A percentile compares a stretch with the other conserved stretches of the same genome.
phyloP scores from a whole-genome alignment of 2,888 invertebrate species.

The Lordiphosa fenestrarum region DNA sequence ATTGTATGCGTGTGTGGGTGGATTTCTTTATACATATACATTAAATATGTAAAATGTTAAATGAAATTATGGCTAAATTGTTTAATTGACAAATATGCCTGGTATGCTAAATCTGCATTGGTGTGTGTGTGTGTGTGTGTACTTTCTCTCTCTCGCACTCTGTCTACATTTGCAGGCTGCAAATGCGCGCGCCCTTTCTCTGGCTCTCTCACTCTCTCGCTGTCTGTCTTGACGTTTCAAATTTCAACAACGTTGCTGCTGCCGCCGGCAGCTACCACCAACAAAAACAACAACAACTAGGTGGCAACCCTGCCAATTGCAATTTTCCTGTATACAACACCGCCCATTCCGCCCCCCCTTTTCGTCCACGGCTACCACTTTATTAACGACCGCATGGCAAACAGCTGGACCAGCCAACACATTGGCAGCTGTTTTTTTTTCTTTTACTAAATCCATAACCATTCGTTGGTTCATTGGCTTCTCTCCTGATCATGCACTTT shows the following conservation, averaged over 20 bases:
- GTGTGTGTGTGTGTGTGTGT: conserved; percentile 12
- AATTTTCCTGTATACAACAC: conserved; percentile 4
- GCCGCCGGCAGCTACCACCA: conserved; percentile 7
- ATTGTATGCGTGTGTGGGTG: conserved; percentile 22
- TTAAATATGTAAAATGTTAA: conserved; percentile 22
- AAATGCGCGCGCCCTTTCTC: conserved; percentile 35
- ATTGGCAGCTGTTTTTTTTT: conserved; percentile 21
- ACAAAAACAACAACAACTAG: conserved; percentile 16
- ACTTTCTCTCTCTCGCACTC: not conserved
- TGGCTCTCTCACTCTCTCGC: conserved; percentile 16
- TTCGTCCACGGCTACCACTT: not conserved
- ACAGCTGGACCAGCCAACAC: conserved; percentile 20
- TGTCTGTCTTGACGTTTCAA: conserved; percentile 23
- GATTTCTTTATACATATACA: not conserved
- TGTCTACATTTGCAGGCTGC: conserved; percentile 24
- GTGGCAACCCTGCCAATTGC: conserved; percentile 26
- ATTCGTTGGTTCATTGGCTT: too few species aligned
- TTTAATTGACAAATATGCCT: conserved; percentile 33
- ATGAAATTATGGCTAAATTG: conserved; percentile 31
- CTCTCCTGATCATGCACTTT: too few species aligned
- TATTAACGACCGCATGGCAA: conserved; percentile 12
- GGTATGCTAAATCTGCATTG: conserved; percentile 2
- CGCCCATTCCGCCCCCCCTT: not conserved
- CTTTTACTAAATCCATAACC: not conserved
- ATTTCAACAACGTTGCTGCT: conserved; percentile 29